These are phyloP conservation scores for Petromus typicus DNA, from an alignment of 2,113 vertebrate species.

Conservation along the genomic window DNA sequence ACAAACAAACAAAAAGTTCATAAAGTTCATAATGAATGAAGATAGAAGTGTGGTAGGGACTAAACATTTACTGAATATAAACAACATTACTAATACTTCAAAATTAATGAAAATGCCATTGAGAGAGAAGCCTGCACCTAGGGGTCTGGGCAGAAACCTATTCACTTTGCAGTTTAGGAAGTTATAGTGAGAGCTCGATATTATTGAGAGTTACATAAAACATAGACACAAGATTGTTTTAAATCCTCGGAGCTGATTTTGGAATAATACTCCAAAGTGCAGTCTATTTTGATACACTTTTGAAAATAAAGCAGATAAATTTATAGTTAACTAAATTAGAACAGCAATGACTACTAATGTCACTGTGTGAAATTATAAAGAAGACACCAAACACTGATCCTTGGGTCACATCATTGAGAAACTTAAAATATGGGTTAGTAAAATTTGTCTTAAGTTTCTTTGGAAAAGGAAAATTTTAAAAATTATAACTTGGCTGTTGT, in stretches of 20 bases:
- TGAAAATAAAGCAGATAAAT: neutral
- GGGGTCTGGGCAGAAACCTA: neutral
- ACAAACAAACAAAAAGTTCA: no score
- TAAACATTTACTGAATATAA: neutral
- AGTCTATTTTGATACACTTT: neutral
- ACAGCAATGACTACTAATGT: neutral
- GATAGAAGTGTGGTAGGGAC: neutral
- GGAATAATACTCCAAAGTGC: neutral
- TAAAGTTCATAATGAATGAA: slow-evolving; percentile 15
- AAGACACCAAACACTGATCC: neutral
- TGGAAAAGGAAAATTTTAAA: neutral
- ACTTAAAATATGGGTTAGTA: neutral
- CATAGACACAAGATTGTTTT: neutral
- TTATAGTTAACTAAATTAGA: slow-evolving; percentile 15
- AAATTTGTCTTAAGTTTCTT: neutral
- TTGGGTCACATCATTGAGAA: neutral
- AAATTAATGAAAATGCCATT: neutral
- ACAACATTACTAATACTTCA: neutral
- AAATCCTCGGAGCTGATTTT: neutral
- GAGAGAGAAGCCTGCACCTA: neutral
- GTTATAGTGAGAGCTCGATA: neutral
- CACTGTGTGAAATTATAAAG: neutral
- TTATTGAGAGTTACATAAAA: neutral
- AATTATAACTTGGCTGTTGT: neutral
- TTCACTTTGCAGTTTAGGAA: neutral